Base-by-base conservation (phyloP, 1,140 invertebrate genomes). In the Drosophila insularis region DNA sequence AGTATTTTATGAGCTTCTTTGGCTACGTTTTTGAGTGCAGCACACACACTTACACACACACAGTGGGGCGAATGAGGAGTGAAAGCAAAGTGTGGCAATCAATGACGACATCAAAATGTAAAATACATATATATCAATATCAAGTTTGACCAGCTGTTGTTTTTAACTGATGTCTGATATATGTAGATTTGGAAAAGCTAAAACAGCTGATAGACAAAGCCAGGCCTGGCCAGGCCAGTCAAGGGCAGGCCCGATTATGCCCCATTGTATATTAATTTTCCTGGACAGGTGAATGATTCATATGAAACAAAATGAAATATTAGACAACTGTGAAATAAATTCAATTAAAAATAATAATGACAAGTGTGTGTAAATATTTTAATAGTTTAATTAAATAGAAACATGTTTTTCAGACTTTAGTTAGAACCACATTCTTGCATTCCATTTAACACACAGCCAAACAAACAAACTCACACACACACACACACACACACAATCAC, bases 41-140 rank as follows among this genome's bases (percentile, higher is more conserved):
- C 54, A 56, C 80, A 80, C 58, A 8, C 7, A 35, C 32, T 5
- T 31, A 56, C 80, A 80, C 58, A 8, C 7, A 2, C 32, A 8
- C 32, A 8, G 70, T 76, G 77, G 89, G 43, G 73, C 84, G 80
- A 89, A 89, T 78, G 80, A 62, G 53, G 69, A 71, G 84, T 89
- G 84, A 89, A 89, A 89, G 79, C 77, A 87, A 90, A 90, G 80
- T 90, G 86, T 90, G 86, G 87, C 86, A 90, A 90, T 90, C 86
- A 82, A 86, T 90, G 86, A 90, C 86, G 86, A 90, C 87, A 90
- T 82, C 84, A 80, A 72, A 35, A 40, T 40, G 39, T 11, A 46
- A 56, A 75, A 74, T 78, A 78, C 6, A 27, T 27, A 27, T 5
- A 27, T 27, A 27, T 27, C 81, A 86, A 63, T 74, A 84, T 71